phyloP scores from a whole-genome alignment of 2,797 vertebrate genomes.

The Gadopsis bispinosus region DNA sequence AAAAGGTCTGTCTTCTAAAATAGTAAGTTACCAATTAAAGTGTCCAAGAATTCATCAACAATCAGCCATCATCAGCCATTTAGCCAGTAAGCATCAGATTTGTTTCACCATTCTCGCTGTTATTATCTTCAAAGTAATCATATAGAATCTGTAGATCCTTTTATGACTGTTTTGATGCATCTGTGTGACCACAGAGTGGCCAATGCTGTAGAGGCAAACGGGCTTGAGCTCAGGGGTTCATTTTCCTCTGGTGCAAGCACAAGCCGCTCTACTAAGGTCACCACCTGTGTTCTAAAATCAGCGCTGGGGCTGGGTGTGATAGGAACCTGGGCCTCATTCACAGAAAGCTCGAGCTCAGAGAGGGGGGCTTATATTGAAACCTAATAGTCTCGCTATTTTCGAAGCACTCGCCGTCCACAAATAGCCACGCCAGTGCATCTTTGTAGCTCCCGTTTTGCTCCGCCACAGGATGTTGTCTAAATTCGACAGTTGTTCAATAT shows the following conservation, averaged over 20 bases:
- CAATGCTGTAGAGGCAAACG: constrained; percentile 61
- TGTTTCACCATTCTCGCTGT: not conserved
- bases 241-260: constrained; percentile 86
- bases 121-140: not conserved
- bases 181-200: constrained; percentile 45
- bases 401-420: constrained; percentile 83
- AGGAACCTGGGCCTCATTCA: constrained; percentile 87
- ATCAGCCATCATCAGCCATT: not conserved
- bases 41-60: not conserved
- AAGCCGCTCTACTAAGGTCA: constrained; percentile 86
- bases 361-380: constrained; percentile 86
- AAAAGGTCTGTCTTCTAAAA: not conserved
- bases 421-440: constrained; percentile 80
- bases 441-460: constrained; percentile 76
- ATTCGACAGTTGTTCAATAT: constrained; percentile 82
- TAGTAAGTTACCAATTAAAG: not conserved
- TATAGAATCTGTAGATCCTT: constrained; percentile 33
- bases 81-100: not conserved
- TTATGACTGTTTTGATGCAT: constrained; percentile 56
- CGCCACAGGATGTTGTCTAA: constrained; percentile 79
- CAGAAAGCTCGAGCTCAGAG: constrained; percentile 86
- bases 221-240: constrained; percentile 74
- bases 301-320: constrained; percentile 79
- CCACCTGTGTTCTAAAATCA: constrained; percentile 90
- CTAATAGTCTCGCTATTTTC: constrained; percentile 85